phyloP scores from a whole-genome alignment of 2,113 vertebrate species.

The Planiliza haematocheilus region DNA sequence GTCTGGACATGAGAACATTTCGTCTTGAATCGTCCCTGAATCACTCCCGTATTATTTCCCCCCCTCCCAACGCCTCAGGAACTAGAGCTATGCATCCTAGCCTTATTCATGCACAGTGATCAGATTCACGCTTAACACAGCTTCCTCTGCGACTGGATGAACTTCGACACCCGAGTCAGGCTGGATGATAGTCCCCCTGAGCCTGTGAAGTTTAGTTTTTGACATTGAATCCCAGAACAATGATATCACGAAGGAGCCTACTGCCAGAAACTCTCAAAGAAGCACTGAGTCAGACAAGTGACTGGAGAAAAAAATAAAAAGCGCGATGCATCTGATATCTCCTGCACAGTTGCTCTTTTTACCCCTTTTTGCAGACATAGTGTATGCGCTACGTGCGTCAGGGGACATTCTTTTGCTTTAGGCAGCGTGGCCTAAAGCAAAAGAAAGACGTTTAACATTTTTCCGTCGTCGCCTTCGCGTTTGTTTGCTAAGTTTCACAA shows the following conservation, averaged over 20 bases:
- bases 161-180: slow-evolving; percentile 7
- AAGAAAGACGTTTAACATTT: background rate
- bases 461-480: background rate
- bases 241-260: slow-evolving; percentile 17
- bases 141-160: background rate
- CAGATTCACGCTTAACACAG: too few relatives aligned
- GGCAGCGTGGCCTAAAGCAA: too few relatives aligned
- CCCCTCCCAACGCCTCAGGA: too few relatives aligned
- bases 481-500: slow-evolving; percentile 23
- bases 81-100: too few relatives aligned
- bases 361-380: too few relatives aligned
- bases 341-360: background rate
- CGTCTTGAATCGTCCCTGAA: too few relatives aligned
- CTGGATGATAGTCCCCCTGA: slow-evolving; percentile 11
- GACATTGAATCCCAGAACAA: slow-evolving; percentile 26
- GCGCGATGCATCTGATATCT: background rate
- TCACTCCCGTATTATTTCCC: too few relatives aligned
- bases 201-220: too few relatives aligned
- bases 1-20: too few relatives aligned
- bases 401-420: too few relatives aligned
- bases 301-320: background rate
- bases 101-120: too few relatives aligned
- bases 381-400: background rate
- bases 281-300: slow-evolving; percentile 18
- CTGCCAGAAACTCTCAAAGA: slow-evolving; percentile 17